Evolutionary conservation across 2,888 invertebrate genomes (phyloP).

Genomic region (Pristionchus entomophagus): DNA sequence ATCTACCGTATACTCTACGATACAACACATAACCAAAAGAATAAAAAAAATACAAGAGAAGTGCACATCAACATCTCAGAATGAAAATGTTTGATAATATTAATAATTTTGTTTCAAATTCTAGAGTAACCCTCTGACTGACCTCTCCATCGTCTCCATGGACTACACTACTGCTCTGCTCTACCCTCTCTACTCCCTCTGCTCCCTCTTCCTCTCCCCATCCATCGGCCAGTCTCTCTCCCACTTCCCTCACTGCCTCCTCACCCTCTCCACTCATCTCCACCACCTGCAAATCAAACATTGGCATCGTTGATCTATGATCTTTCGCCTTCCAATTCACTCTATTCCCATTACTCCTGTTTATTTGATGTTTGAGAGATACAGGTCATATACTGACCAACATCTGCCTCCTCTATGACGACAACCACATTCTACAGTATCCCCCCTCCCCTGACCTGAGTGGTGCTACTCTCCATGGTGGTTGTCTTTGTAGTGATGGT

Average conservation of each 20-base stretch:
- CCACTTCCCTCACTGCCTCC: slow-evolving; percentile 55
- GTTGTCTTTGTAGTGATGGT: slow-evolving; percentile 5
- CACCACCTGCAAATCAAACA: slow-evolving; percentile 50
- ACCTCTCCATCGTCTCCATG: slow-evolving; percentile 47
- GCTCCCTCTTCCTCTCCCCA: slow-evolving; percentile 33
- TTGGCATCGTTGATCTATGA: too few species aligned
- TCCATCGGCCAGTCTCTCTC: slow-evolving; percentile 56
- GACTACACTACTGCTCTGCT: slow-evolving; percentile 14
- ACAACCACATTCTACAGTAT: too few species aligned
- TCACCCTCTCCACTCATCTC: slow-evolving; percentile 55
- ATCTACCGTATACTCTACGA: background rate
- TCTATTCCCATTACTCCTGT: too few species aligned
- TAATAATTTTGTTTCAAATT: background rate
- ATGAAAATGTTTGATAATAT: background rate
- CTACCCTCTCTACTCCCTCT: background rate
- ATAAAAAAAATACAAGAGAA: too few species aligned
- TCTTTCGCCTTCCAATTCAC: too few species aligned
- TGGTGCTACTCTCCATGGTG: slow-evolving; percentile 24
- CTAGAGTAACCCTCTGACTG: background rate
- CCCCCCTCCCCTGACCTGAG: too few species aligned
- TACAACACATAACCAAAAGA: too few species aligned
- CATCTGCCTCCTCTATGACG: background rate
- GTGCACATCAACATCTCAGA: background rate
- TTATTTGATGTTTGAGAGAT: too few species aligned
- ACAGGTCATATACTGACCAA: too few species aligned